These are phyloP conservation scores for Gadus chalcogrammus DNA, from an alignment of 2,113 vertebrate genomes.

Conservation along the genomic window DNA sequence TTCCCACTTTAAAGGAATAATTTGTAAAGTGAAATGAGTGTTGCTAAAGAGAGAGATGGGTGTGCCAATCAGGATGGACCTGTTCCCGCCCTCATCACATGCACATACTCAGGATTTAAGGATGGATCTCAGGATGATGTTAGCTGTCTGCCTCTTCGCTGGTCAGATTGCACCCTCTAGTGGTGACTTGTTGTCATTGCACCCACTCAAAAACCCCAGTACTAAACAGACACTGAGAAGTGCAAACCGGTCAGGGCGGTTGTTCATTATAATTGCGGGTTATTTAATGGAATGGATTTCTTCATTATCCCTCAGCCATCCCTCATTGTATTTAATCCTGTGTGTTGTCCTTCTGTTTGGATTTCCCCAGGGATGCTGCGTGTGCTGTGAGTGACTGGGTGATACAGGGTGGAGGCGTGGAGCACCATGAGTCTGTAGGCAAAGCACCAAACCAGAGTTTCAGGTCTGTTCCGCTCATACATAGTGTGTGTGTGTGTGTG, in stretches of 20 bases:
- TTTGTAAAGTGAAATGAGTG: no score
- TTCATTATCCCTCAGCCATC: neutral
- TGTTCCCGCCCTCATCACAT: no score
- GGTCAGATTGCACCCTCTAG: constrained; percentile 40
- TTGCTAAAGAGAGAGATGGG: no score
- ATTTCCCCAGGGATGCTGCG: constrained; percentile 16
- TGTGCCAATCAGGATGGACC: no score
- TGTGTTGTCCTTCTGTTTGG: neutral
- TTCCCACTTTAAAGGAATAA: no score
- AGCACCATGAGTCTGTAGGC: neutral
- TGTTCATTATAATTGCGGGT: no score
- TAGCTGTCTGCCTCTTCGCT: neutral
- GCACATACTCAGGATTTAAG: no score
- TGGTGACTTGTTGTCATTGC: constrained; percentile 35
- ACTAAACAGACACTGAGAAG: neutral
- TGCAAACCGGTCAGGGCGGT: no score
- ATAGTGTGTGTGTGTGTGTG: constrained; percentile 34
- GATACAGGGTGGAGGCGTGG: constrained; percentile 45
- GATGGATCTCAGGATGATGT: no score
- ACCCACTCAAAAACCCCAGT: neutral
- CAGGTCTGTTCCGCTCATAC: constrained; percentile 56
- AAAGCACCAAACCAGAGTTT: constrained; percentile 48
- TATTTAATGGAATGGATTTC: no score
- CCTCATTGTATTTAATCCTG: neutral
- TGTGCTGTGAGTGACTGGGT: constrained; percentile 1